Conservation (phyloP, 2,888 invertebrate genomes). For the Campoplex nolae region DNA sequence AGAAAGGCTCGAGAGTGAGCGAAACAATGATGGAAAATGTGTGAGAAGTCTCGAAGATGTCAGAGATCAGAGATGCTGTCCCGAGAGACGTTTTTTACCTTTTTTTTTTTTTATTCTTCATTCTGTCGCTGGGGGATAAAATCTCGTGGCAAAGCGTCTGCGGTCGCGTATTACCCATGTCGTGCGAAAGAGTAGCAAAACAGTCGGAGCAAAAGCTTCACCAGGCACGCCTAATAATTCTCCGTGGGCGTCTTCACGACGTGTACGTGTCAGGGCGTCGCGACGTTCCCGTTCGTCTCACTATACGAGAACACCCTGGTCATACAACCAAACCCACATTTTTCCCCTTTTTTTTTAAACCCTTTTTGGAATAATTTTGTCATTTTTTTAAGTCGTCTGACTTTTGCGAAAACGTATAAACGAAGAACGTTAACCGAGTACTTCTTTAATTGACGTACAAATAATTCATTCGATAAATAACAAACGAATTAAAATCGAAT, state of each 20-base stretch:
- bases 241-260: constrained; percentile 77
- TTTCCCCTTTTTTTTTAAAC: neutral
- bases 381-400: neutral
- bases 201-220: constrained; percentile 62
- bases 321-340: constrained; percentile 50
- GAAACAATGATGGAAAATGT: constrained; percentile 62
- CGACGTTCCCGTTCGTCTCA: constrained; percentile 81
- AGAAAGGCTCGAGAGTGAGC: constrained; percentile 34
- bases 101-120: neutral
- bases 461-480: neutral
- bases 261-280: constrained; percentile 82
- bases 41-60: constrained; percentile 43
- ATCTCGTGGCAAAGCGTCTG: constrained; percentile 53
- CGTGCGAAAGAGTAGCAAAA: constrained; percentile 54
- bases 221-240: constrained; percentile 82
- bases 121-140: constrained; percentile 29
- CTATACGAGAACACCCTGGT: constrained; percentile 56
- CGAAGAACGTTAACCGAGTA: neutral
- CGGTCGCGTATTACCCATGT: constrained; percentile 59
- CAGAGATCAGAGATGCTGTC: constrained; percentile 41
- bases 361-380: neutral
- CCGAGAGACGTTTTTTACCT: constrained; percentile 17
- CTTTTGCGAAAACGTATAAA: neutral
- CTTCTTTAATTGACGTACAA: neutral
- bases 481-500: too few relatives aligned